phyloP scores from a whole-genome alignment of 2,797 vertebrate species.

The Mus minutoides region DNA sequence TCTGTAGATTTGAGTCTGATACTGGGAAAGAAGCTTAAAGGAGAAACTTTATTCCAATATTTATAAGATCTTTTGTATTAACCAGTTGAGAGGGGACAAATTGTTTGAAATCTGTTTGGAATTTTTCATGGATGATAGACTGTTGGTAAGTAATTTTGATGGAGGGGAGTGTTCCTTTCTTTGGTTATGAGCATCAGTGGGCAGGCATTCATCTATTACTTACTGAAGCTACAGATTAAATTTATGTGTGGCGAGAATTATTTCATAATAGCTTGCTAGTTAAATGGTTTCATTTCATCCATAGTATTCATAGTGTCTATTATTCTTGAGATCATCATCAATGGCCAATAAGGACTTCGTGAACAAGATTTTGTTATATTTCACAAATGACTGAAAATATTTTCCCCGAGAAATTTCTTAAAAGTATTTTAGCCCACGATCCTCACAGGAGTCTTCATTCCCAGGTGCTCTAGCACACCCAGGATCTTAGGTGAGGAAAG shows the following conservation, averaged over 20 bases:
- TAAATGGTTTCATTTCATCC: neutral
- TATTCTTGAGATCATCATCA: no score
- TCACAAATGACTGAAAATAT: neutral
- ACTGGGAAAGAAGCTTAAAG: neutral
- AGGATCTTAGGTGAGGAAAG: no score
- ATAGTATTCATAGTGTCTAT: neutral
- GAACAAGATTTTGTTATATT: no score
- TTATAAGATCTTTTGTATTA: no score
- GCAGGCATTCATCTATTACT: neutral
- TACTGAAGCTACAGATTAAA: neutral
- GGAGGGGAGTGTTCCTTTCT: accelerated
- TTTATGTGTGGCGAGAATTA: neutral
- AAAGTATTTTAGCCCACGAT: no score
- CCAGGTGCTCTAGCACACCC: no score
- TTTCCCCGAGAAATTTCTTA: neutral
- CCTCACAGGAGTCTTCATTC: no score
- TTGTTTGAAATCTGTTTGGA: neutral
- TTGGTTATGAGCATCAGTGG: neutral
- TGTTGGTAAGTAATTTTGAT: no score
- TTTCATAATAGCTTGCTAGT: neutral
- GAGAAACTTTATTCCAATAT: neutral
- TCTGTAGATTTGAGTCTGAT: neutral
- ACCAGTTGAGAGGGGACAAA: accelerated
- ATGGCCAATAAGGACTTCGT: neutral
- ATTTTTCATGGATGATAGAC: no score